These are phyloP conservation scores for Agrotis puta DNA, from an alignment of 2,888 invertebrate species.

Conservation along the genomic window DNA sequence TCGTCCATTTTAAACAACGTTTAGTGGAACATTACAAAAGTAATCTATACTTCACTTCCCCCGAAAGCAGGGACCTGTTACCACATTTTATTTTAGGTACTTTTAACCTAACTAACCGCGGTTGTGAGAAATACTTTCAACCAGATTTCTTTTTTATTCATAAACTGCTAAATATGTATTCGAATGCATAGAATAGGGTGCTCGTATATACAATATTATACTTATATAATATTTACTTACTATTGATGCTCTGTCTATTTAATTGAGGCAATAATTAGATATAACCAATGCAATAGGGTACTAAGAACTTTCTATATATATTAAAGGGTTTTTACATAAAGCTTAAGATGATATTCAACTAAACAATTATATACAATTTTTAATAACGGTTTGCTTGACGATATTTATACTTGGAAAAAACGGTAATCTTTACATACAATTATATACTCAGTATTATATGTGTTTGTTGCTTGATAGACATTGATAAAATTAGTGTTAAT, in stretches of 20 bases:
- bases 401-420: slow-evolving; percentile 73
- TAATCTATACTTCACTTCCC: slow-evolving; percentile 32
- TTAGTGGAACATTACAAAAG: slow-evolving; percentile 52
- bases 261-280: slow-evolving; percentile 84
- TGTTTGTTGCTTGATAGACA: slow-evolving; percentile 65
- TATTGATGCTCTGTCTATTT: slow-evolving; percentile 75
- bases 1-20: slow-evolving; percentile 71
- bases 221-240: slow-evolving; percentile 68
- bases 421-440: slow-evolving; percentile 64
- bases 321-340: slow-evolving; percentile 79
- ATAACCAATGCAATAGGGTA: slow-evolving; percentile 74
- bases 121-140: slow-evolving; percentile 74
- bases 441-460: slow-evolving; percentile 75
- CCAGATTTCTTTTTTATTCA: slow-evolving; percentile 55
- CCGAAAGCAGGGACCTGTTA: slow-evolving; percentile 36
- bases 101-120: slow-evolving; percentile 57
- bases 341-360: slow-evolving; percentile 74
- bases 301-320: slow-evolving; percentile 75
- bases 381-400: slow-evolving; percentile 74
- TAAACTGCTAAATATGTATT: slow-evolving; percentile 60
- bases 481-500: slow-evolving; percentile 58
- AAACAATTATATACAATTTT: slow-evolving; percentile 73
- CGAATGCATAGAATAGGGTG: slow-evolving; percentile 72
- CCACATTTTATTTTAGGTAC: slow-evolving; percentile 39
- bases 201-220: slow-evolving; percentile 71